These are phyloP conservation scores for Agonopterix arenella DNA, from an alignment of 2,888 invertebrate genomes.

Conservation along the genomic window DNA sequence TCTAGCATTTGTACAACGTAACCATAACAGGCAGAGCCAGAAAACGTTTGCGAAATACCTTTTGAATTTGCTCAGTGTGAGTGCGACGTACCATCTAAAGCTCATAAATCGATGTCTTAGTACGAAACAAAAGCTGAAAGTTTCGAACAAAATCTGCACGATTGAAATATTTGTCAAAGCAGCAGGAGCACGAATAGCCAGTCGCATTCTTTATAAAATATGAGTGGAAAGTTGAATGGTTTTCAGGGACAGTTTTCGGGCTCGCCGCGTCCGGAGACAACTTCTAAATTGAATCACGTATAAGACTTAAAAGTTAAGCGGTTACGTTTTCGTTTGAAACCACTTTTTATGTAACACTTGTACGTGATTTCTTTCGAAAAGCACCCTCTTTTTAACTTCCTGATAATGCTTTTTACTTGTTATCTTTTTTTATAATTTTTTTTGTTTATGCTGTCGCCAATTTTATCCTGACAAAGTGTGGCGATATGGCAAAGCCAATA, in stretches of 20 bases:
- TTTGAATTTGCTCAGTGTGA: too few species aligned
- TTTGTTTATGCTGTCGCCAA: neutral
- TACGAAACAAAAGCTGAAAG: neutral
- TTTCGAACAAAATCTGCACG: conserved; percentile 7
- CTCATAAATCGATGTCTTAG: conserved; percentile 8
- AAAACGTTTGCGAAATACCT: too few species aligned
- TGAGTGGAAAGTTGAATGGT: conserved; percentile 59
- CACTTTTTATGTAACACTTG: conserved; percentile 61
- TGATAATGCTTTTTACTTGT: conserved; percentile 25
- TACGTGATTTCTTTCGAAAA: conserved; percentile 59
- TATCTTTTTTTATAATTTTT: neutral
- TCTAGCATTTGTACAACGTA: too few species aligned
- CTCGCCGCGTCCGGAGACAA: conserved; percentile 49
- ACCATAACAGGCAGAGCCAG: too few species aligned
- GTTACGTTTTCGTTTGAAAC: conserved; percentile 63
- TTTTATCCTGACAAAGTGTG: neutral
- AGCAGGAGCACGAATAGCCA: conserved; percentile 7
- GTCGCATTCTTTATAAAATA: conserved; percentile 46
- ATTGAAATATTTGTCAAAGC: conserved; percentile 10
- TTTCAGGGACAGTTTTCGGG: conserved; percentile 57
- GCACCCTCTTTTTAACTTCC: conserved; percentile 36
- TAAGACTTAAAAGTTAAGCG: conserved; percentile 74
- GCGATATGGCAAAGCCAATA: too few species aligned
- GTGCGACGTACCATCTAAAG: neutral
- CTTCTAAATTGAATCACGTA: conserved; percentile 75